Percentiles rank a stretch among this genome's conserved stretches.
Evolutionary conservation across 2,113 vertebrate species (phyloP).

Genomic region (Phasianus colchicus): DNA sequence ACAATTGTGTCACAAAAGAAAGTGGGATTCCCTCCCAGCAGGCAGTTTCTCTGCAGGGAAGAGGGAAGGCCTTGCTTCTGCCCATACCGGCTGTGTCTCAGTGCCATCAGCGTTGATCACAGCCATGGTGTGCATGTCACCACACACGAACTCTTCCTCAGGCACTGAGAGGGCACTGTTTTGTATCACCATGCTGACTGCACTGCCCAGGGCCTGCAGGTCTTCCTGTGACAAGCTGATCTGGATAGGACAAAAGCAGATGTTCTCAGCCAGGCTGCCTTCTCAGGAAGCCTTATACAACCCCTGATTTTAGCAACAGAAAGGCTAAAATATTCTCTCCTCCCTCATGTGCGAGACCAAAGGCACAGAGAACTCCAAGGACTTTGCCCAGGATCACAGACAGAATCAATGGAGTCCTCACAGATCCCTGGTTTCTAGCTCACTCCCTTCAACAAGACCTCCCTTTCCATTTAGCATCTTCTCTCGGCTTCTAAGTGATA

Average conservation of each 20-base stretch:
- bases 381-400: neutral
- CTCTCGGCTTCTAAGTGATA: neutral
- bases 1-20: neutral
- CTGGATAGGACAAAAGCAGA: slow-evolving; percentile 3
- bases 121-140: slow-evolving; percentile 48
- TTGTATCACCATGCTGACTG: slow-evolving; percentile 78
- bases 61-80: neutral
- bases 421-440: neutral
- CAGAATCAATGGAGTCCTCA: neutral
- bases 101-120: slow-evolving; percentile 62
- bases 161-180: slow-evolving; percentile 62
- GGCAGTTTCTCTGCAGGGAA: neutral
- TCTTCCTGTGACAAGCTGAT: slow-evolving; percentile 79
- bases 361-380: neutral
- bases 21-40: neutral
- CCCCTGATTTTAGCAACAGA: neutral
- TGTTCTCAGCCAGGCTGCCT: neutral
- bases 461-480: neutral
- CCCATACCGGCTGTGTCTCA: slow-evolving; percentile 72
- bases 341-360: neutral
- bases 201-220: slow-evolving; percentile 79
- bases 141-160: slow-evolving; percentile 15
- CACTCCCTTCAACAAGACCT: neutral
- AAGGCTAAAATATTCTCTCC: neutral
- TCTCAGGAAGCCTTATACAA: neutral